Evolutionary conservation across 2,888 invertebrate genomes (phyloP).

Genomic region (Cosmorhoe ocellata): DNA sequence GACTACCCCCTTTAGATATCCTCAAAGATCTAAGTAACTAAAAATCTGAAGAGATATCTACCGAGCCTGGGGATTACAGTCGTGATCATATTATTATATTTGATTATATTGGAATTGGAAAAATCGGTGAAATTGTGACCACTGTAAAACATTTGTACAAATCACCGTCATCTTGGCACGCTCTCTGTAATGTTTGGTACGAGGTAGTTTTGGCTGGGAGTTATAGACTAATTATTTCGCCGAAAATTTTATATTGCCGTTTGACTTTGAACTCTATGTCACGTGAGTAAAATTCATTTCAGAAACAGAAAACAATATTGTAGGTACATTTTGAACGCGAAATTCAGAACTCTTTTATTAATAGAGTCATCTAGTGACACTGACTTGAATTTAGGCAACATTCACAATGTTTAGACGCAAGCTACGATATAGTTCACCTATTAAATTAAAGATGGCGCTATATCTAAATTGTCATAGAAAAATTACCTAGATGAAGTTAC

Average conservation of each 20-base stretch:
- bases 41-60: no score
- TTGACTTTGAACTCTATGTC: constrained; percentile 23
- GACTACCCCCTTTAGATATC: no score
- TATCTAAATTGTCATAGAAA: no score
- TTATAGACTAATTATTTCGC: constrained; percentile 49
- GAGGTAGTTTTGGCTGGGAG: constrained; percentile 65
- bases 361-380: constrained; percentile 14
- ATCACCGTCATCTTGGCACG: constrained; percentile 60
- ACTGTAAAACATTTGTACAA: constrained; percentile 50
- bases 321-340: not conserved
- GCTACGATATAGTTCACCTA: not conserved
- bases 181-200: constrained; percentile 43
- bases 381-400: constrained; percentile 1
- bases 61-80: no score
- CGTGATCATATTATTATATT: no score
- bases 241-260: constrained; percentile 4
- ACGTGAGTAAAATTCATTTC: constrained; percentile 1
- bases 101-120: no score
- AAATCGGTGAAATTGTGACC: constrained; percentile 29
- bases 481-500: no score
- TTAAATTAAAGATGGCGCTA: constrained; percentile 10
- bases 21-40: no score
- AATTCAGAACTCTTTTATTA: not conserved
- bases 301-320: not conserved
- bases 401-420: not conserved